Evolutionary conservation across 2,113 vertebrate genomes (phyloP).

Genomic region (cattle (Bos taurus)): DNA sequence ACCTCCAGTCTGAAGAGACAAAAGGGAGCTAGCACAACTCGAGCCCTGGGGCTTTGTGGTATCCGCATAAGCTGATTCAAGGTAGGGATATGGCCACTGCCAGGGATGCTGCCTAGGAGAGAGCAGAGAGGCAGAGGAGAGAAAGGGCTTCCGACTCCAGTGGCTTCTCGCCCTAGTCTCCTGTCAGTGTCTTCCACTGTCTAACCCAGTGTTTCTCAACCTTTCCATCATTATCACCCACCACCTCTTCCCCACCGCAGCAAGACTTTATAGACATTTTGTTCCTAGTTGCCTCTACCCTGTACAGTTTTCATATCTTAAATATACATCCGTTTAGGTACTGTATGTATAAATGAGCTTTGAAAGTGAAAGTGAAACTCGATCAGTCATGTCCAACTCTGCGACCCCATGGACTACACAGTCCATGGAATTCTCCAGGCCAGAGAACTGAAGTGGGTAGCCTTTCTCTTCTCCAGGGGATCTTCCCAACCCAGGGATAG

Average conservation of each 20-base stretch:
- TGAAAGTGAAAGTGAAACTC: not conserved
- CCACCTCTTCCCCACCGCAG: not conserved
- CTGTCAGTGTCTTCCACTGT: not conserved
- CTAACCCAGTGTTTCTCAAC: not conserved
- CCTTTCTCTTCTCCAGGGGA: not conserved
- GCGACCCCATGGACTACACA: not conserved
- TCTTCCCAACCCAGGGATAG: not conserved
- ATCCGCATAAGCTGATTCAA: accelerated
- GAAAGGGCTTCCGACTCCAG: not conserved
- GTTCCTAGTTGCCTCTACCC: not conserved
- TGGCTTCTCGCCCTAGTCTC: not conserved
- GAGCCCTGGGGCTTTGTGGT: not conserved
- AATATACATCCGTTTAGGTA: not conserved
- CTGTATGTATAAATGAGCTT: not conserved
- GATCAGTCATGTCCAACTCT: not conserved
- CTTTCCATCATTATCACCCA: not conserved
- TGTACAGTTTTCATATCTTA: not conserved
- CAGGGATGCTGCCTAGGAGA: not conserved
- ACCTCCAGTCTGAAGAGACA: not conserved
- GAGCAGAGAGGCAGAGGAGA: not conserved
- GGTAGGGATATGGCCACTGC: not conserved
- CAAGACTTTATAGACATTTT: not conserved
- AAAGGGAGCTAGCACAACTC: accelerated
- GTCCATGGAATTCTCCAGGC: not conserved
- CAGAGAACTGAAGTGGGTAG: not conserved